These are phyloP conservation scores for Spilosoma lubricipeda DNA, from an alignment of 2,888 invertebrate species.

Conservation along the genomic window DNA sequence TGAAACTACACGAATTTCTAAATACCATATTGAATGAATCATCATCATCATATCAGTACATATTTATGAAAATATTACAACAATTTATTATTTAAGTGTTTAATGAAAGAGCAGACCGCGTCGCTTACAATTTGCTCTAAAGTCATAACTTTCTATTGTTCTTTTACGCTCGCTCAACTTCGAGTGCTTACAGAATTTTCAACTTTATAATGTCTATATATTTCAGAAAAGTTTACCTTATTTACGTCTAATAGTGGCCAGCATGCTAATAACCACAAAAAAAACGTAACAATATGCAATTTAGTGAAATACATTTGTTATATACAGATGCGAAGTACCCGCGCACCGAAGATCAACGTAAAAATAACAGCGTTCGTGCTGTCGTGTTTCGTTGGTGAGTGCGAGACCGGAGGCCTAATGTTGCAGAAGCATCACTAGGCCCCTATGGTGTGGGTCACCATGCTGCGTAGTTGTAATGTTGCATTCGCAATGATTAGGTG, in stretches of 20 bases:
- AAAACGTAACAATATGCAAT: background rate
- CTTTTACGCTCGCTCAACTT: background rate
- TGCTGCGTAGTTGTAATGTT: too few species aligned
- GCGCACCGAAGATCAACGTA: too few species aligned
- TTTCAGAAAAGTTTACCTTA: background rate
- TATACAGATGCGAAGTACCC: too few species aligned
- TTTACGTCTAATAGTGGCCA: background rate
- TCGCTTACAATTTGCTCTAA: conserved; percentile 1
- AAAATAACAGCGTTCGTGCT: too few species aligned
- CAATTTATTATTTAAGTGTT: background rate
- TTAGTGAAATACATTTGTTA: too few species aligned
- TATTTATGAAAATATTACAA: background rate
- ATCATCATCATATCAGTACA: background rate
- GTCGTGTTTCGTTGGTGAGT: too few species aligned
- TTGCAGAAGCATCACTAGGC: too few species aligned
- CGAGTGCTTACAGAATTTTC: background rate
- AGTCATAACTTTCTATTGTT: background rate
- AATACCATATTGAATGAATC: too few species aligned
- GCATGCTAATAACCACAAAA: background rate
- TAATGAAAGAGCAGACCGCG: conserved; percentile 1
- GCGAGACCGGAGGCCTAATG: too few species aligned
- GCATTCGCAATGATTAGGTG: too few species aligned
- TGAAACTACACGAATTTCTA: too few species aligned
- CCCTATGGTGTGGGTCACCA: too few species aligned
- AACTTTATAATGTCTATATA: background rate